Base-by-base conservation (phyloP, 1,140 invertebrate genomes). In the Scaptodrosophila lebanonensis region DNA sequence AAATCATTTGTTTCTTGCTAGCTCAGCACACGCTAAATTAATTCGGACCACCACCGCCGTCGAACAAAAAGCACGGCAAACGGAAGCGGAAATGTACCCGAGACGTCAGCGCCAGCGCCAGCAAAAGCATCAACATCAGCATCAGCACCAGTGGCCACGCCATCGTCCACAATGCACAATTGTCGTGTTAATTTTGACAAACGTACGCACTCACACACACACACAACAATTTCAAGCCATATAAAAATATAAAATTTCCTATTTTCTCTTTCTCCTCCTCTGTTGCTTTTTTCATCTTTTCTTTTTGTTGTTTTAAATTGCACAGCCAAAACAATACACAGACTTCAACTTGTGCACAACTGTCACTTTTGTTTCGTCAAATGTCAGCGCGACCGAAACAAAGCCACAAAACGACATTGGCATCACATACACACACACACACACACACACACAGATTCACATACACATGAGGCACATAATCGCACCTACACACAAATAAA, bases 311-410 rank as follows among this genome's bases (percentile, higher is more conserved):
- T 66, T 75, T 73, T 54, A 71, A 71, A 71, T 66, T 61, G 54
- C 54, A 53, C 47, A 67, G 52, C 57, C 29, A 52, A 66, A 58
- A 58, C 64, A 82, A 69, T 66, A 82, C 69, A 83, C 82, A 70
- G 75, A 82, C 76, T 61, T 82, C 76, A 82, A 75, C 76, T 82
- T 82, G 56, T 60, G 76, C 70, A 56, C 75, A 82, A 82, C 76
- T 82, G 75, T 83, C 75, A 83, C 76, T 82, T 82, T 83, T 82
- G 69, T 82, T 82, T 82, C 76, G 76, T 82, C 75, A 82, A 82
- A 82, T 82, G 75, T 83, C 75, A 82, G 67, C 75, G 76, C 75
- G 76, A 82, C 76, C 75, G 75, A 83, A 83, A 82, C 75, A 82
- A 82, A 82, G 76, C 75, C 75, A 66, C 70, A 82, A 83, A 79